Evolutionary conservation across 2,113 vertebrate genomes (phyloP).

Genomic region (Harpagus bidentatus): DNA sequence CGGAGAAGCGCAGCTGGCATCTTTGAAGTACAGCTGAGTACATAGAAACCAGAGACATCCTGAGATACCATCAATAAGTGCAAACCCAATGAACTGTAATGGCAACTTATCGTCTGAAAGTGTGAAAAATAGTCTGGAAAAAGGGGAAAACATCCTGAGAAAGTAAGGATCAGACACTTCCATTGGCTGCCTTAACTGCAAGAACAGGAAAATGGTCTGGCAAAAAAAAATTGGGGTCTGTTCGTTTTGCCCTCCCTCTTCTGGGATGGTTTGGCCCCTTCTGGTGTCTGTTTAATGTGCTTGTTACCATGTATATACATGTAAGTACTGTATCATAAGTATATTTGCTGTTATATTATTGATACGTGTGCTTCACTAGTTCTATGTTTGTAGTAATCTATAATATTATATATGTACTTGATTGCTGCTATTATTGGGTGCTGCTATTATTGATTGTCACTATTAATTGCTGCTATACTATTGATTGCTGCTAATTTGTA

Average conservation of each 20-base stretch:
- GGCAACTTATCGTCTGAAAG: not conserved
- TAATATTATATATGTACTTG: not conserved
- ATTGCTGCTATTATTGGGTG: not conserved
- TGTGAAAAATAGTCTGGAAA: not conserved
- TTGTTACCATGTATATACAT: not conserved
- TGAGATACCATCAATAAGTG: not conserved
- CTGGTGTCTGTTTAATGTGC: accelerated
- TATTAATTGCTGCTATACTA: not conserved
- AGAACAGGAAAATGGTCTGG: not conserved
- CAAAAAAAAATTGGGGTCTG: not conserved
- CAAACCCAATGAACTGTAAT: not conserved
- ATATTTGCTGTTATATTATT: not conserved
- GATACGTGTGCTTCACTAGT: not conserved
- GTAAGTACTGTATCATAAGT: not conserved
- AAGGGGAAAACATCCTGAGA: not conserved
- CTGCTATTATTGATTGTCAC: not conserved
- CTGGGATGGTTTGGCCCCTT: not conserved
- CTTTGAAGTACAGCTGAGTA: not conserved
- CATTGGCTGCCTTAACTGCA: not conserved
- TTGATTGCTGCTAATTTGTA: not conserved
- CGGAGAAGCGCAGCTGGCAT: not conserved
- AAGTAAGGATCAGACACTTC: not conserved
- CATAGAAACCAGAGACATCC: not conserved
- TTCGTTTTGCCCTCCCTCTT: not conserved
- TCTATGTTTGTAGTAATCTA: not conserved